Conservation (phyloP, 2,797 vertebrate genomes). For the Urocyon cinereoargenteus region DNA sequence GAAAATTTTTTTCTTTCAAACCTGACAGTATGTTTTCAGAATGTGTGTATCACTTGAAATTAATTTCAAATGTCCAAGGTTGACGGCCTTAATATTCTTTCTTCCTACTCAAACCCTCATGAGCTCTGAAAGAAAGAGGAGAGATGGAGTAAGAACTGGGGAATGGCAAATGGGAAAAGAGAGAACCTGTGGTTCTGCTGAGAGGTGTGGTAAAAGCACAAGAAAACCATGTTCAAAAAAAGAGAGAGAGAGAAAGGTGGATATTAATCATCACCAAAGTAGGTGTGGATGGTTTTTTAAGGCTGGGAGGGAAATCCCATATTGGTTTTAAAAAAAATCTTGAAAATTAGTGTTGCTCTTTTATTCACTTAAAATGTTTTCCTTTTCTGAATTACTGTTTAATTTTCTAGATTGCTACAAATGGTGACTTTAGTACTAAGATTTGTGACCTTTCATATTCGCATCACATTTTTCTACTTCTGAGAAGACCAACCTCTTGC, state of each 20-base stretch:
- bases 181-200: not conserved
- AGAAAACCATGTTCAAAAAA: not conserved
- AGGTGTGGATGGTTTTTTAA: not conserved
- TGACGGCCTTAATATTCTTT: not conserved
- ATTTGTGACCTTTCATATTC: not conserved
- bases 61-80: not conserved
- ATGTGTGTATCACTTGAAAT: not conserved
- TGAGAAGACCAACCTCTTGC: not conserved
- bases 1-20: not conserved
- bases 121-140: not conserved
- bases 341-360: not conserved
- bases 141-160: not conserved
- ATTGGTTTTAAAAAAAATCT: not conserved
- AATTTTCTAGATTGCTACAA: not conserved
- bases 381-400: not conserved
- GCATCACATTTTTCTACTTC: not conserved
- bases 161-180: not conserved
- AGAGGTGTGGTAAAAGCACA: no score
- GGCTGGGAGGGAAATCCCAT: accelerated
- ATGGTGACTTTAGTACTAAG: not conserved
- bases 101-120: not conserved
- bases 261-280: no score
- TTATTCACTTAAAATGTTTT: not conserved
- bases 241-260: not conserved
- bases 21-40: not conserved